phyloP scores from a whole-genome alignment of 2,888 invertebrate species.

The Bugula neritina region DNA sequence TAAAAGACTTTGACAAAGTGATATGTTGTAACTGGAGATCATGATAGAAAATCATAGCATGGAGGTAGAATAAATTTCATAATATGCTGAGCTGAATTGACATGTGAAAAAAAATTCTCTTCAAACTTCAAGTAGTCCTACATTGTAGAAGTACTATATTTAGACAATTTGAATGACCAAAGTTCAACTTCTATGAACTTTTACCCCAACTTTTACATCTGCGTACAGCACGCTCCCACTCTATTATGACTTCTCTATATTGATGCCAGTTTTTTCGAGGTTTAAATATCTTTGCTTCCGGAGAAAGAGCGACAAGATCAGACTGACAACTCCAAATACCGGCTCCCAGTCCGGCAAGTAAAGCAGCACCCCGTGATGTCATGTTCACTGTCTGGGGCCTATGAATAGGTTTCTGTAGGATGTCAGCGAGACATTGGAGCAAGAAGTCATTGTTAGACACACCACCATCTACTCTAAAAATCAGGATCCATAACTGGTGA shows the following conservation, averaged over 20 bases:
- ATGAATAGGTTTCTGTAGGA: slow-evolving; percentile 70
- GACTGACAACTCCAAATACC: slow-evolving; percentile 69
- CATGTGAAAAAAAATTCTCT: too few relatives aligned
- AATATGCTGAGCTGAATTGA: too few relatives aligned
- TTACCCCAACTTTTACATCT: slow-evolving; percentile 61
- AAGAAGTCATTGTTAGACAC: slow-evolving; percentile 89
- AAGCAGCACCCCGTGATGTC: slow-evolving; percentile 78
- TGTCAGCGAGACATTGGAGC: slow-evolving; percentile 77
- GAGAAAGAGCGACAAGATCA: slow-evolving; percentile 61
- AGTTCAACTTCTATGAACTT: too few relatives aligned
- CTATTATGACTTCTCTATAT: slow-evolving; percentile 48
- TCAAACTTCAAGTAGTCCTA: too few relatives aligned
- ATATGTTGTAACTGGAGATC: too few relatives aligned
- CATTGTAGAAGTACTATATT: too few relatives aligned
- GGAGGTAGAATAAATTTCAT: too few relatives aligned
- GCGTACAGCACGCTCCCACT: slow-evolving; percentile 61
- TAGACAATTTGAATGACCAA: too few relatives aligned
- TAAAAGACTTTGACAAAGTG: too few relatives aligned
- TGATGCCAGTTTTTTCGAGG: slow-evolving; percentile 49
- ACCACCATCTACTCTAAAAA: slow-evolving; percentile 83
- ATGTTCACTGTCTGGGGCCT: slow-evolving; percentile 69
- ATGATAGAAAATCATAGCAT: too few relatives aligned
- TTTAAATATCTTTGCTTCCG: slow-evolving; percentile 62
- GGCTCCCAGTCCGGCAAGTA: slow-evolving; percentile 65
- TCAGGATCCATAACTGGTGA: not conserved